These are phyloP conservation scores for Molossus molossus DNA, from an alignment of 2,797 vertebrate species.

Conservation along the genomic window DNA sequence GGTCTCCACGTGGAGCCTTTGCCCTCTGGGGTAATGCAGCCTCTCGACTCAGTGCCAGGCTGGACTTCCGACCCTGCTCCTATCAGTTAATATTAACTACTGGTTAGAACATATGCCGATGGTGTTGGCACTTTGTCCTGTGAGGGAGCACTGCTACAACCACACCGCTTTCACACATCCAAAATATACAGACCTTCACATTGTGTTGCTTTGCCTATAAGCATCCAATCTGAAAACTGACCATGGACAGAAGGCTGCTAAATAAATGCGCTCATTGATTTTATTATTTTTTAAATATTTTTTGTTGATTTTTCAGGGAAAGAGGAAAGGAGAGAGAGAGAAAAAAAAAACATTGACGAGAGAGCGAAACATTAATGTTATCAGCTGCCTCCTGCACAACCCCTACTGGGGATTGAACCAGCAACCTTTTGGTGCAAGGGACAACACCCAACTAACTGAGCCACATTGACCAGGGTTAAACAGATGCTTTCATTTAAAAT, in stretches of 20 bases:
- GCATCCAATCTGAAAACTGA: background rate
- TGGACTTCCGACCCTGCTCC: constrained; percentile 61
- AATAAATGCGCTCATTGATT: background rate
- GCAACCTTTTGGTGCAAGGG: background rate
- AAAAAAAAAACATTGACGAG: background rate
- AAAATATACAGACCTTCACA: constrained; percentile 4
- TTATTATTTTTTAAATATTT: background rate
- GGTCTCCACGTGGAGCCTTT: background rate
- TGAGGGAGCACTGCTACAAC: background rate
- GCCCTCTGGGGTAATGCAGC: constrained; percentile 45
- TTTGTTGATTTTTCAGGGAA: background rate
- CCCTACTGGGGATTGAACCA: background rate
- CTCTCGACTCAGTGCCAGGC: constrained; percentile 15
- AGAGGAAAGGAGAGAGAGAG: background rate
- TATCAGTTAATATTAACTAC: constrained; percentile 20
- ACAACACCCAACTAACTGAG: background rate
- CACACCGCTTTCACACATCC: background rate
- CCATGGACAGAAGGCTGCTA: background rate
- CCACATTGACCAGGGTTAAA: background rate
- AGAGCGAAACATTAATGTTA: background rate
- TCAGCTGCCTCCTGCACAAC: background rate
- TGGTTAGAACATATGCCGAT: background rate
- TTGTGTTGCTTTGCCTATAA: background rate
- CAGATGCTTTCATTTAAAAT: constrained; percentile 30
- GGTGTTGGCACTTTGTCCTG: background rate